phyloP scores from a whole-genome alignment of 2,797 vertebrate genomes.

The Fistularia commersonii region DNA sequence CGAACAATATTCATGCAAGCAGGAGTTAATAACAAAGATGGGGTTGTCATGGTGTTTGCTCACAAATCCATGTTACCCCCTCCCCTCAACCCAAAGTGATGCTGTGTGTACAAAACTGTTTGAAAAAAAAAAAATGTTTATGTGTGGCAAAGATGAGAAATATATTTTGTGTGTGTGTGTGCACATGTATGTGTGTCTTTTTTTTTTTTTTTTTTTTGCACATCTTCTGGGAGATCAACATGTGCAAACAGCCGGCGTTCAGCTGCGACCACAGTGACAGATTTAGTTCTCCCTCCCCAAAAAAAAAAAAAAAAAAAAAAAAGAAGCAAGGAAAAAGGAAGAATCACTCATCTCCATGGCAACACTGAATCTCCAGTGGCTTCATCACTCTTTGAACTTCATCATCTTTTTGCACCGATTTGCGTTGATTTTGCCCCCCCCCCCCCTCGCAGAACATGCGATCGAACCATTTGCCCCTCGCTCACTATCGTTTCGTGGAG shows the following conservation, averaged over 20 bases:
- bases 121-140: no score
- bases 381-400: constrained; percentile 53
- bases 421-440: constrained; percentile 12
- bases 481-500: no score
- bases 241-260: background rate
- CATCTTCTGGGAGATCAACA: background rate
- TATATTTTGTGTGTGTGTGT: no score
- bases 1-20: constrained; percentile 52
- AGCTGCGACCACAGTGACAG: constrained; percentile 21
- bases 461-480: background rate
- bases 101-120: no score
- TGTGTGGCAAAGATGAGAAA: no score
- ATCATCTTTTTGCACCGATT: constrained; percentile 26
- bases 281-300: constrained; percentile 11
- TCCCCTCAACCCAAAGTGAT: no score
- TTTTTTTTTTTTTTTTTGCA: no score
- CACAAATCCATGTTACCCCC: background rate
- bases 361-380: constrained; percentile 49
- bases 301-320: constrained; percentile 5
- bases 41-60: constrained; percentile 11
- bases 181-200: no score
- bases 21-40: constrained; percentile 33
- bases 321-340: constrained; percentile 1
- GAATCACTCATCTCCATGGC: constrained; percentile 53
- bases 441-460: background rate